Conservation (phyloP, 2,113 vertebrate genomes). For the Oriolus oriolus region DNA sequence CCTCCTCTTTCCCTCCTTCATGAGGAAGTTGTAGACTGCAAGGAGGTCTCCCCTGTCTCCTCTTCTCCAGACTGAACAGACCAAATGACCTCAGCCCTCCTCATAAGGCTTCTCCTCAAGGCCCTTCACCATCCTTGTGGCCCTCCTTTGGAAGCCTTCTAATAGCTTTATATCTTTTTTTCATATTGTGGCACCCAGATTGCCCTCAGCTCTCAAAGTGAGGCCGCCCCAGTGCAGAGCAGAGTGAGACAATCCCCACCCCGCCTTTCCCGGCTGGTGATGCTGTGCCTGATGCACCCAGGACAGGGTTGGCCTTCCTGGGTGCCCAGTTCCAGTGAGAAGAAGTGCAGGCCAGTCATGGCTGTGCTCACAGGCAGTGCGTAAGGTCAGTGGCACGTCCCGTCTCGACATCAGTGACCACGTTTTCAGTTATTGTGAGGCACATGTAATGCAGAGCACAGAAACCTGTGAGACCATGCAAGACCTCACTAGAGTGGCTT, state of each 20-base stretch:
- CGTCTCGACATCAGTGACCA: background rate
- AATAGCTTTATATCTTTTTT: background rate
- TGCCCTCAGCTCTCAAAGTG: background rate
- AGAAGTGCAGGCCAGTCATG: background rate
- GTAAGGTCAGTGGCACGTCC: accelerated
- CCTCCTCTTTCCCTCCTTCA: background rate
- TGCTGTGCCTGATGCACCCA: background rate
- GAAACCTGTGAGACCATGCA: background rate
- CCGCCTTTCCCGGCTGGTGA: accelerated
- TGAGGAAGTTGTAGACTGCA: accelerated
- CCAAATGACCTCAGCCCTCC: background rate
- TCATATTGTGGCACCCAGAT: background rate
- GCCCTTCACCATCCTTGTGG: accelerated
- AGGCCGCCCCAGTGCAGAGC: background rate
- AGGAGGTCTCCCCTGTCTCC: background rate
- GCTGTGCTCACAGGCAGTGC: background rate
- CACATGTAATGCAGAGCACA: background rate
- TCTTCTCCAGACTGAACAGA: background rate
- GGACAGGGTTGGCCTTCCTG: background rate
- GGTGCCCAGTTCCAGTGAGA: background rate
- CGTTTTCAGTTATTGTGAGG: background rate
- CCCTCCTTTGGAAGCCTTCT: background rate
- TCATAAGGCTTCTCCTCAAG: accelerated
- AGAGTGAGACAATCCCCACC: background rate
- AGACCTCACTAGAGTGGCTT: background rate